Conservation (phyloP, 1,140 invertebrate genomes). For the Solenopsis invicta region DNA sequence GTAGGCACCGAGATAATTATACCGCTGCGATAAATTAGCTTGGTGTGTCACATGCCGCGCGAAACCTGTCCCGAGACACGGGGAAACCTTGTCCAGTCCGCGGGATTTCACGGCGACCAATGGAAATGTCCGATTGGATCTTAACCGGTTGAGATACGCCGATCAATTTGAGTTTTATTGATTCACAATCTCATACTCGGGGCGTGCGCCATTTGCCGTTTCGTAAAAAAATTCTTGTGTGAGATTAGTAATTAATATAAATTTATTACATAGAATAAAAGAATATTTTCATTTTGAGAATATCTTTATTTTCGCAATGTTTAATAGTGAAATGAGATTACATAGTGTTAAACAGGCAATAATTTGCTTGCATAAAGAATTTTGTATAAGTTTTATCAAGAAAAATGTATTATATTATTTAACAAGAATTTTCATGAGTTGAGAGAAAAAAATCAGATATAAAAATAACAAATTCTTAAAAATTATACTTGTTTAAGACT, state of each 20-base stretch:
- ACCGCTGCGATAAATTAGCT: conserved; percentile 82
- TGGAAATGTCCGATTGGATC: conserved; percentile 73
- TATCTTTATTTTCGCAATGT: too few species aligned
- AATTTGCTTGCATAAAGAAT: too few species aligned
- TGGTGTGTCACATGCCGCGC: conserved; percentile 80
- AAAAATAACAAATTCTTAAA: too few species aligned
- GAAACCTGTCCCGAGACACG: conserved; percentile 81
- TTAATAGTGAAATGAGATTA: too few species aligned
- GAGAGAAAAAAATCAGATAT: too few species aligned
- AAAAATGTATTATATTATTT: too few species aligned
- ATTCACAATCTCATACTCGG: conserved; percentile 64
- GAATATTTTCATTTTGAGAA: too few species aligned
- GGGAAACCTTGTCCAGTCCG: conserved; percentile 70
- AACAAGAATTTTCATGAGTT: too few species aligned
- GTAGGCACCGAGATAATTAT: conserved; percentile 81
- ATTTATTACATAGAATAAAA: not conserved
- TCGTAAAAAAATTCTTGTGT: conserved; percentile 45
- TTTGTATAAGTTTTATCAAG: too few species aligned
- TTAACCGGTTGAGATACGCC: conserved; percentile 69
- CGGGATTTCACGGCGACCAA: conserved; percentile 78
- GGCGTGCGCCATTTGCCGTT: not conserved
- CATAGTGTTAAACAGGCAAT: too few species aligned
- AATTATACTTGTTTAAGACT: too few species aligned
- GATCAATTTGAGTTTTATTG: conserved; percentile 68
- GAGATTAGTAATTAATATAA: not conserved